Conservation (phyloP, 2,113 vertebrate genomes). For the Macaca fascicularis region DNA sequence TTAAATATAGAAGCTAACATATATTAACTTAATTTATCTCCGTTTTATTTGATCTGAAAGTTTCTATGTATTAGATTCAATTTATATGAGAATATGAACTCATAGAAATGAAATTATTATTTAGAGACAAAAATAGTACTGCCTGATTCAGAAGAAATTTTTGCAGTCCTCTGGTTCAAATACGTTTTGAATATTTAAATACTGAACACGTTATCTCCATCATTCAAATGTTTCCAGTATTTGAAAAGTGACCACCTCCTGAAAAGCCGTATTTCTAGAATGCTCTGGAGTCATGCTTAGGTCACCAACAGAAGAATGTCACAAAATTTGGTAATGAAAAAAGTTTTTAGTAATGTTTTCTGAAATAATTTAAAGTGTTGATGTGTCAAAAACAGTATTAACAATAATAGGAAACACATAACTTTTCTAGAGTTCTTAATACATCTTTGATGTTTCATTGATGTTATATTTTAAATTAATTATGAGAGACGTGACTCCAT, state of each 20-base stretch:
- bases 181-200: not conserved
- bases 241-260: not conserved
- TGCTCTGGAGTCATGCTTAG: not conserved
- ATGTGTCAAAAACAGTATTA: not conserved
- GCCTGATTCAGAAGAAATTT: not conserved
- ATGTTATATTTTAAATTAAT: not conserved
- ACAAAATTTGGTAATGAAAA: not conserved
- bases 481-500: not conserved
- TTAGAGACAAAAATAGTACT: constrained; percentile 13
- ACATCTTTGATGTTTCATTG: not conserved
- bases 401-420: not conserved
- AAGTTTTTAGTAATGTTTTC: not conserved
- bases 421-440: not conserved
- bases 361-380: not conserved
- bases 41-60: constrained; percentile 7
- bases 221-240: not conserved
- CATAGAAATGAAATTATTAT: not conserved
- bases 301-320: not conserved
- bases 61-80: not conserved
- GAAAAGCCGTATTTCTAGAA: not conserved
- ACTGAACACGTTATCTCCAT: not conserved
- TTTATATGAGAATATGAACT: constrained; percentile 9
- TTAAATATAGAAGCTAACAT: not conserved
- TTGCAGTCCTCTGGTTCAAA: not conserved
- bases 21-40: constrained; percentile 5